Evolutionary conservation across 2,113 vertebrate genomes (phyloP).

Genomic region (Micronycteris hirsuta): DNA sequence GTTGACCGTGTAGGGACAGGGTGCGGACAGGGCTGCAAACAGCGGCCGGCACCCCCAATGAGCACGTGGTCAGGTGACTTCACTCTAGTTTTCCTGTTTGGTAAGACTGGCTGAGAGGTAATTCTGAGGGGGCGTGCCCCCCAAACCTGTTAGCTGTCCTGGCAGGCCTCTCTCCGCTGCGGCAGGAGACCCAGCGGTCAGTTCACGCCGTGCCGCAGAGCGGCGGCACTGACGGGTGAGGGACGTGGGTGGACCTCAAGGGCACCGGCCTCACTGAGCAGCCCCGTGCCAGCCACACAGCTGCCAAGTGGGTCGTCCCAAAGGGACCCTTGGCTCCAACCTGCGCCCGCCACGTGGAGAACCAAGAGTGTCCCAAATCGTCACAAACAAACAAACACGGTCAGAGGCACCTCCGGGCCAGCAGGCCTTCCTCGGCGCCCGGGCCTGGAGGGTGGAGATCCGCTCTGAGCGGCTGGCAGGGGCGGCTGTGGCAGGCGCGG

Average conservation of each 20-base stretch:
- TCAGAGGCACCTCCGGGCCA: background rate
- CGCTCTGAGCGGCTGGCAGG: rapidly evolving
- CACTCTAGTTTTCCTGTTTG: slow-evolving; percentile 94
- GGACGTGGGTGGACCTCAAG: slow-evolving; percentile 91
- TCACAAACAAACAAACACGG: background rate
- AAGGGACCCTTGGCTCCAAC: slow-evolving; percentile 63
- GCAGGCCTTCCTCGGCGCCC: rapidly evolving
- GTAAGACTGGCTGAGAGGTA: slow-evolving; percentile 94
- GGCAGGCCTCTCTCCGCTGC: slow-evolving; percentile 89
- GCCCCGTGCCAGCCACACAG: slow-evolving; percentile 88
- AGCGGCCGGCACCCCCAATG: slow-evolving; percentile 94
- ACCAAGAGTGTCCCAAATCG: background rate
- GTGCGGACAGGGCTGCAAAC: slow-evolving; percentile 85
- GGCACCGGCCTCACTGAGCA: slow-evolving; percentile 92
- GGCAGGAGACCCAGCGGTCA: slow-evolving; percentile 90
- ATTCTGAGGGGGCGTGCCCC: slow-evolving; percentile 91
- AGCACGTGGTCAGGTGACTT: slow-evolving; percentile 92
- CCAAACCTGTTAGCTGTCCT: slow-evolving; percentile 93
- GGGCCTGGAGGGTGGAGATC: background rate
- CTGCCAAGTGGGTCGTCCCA: slow-evolving; percentile 83
- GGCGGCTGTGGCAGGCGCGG: background rate
- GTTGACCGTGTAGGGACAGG: slow-evolving; percentile 92
- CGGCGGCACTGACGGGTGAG: slow-evolving; percentile 89
- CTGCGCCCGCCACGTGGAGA: background rate
- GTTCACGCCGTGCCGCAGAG: slow-evolving; percentile 88